Conservation (phyloP, 2,797 vertebrate species). For the Poeciliopsis paucimaculata region DNA sequence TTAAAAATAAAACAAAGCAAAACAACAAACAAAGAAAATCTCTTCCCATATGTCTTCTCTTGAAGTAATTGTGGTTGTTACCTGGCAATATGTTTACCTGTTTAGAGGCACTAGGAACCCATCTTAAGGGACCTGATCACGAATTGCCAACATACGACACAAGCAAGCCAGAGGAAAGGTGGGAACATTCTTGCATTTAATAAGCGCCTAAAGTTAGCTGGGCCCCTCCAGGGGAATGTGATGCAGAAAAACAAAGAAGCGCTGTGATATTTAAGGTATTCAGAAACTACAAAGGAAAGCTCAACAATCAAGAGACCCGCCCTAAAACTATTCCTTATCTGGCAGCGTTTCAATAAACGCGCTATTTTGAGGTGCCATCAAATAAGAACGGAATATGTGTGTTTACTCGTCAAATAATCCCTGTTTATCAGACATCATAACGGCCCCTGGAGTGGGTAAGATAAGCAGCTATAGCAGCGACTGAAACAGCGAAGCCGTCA, state of each 20-base stretch:
- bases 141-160: constrained; percentile 31
- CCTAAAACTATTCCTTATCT: constrained; percentile 7
- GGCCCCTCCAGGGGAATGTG: constrained; percentile 35
- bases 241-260: constrained; percentile 21
- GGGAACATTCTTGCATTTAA: constrained; percentile 51
- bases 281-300: constrained; percentile 23
- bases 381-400: neutral
- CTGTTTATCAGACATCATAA: neutral
- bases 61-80: neutral
- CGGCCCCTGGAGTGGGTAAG: constrained; percentile 12
- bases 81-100: constrained; percentile 40
- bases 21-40: neutral
- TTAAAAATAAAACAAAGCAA: neutral
- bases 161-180: constrained; percentile 23
- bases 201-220: constrained; percentile 57
- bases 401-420: constrained; percentile 20
- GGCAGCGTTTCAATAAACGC: neutral
- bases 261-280: constrained; percentile 26
- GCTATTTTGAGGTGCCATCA: neutral
- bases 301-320: constrained; percentile 11
- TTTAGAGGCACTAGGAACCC: constrained; percentile 41
- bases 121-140: constrained; percentile 56
- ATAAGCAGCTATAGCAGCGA: constrained; percentile 20
- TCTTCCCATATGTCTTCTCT: neutral
- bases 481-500: constrained; percentile 33